Percentiles rank a stretch among this genome's conserved stretches.
These are phyloP conservation scores for Brienomyrus brachyistius DNA, from an alignment of 2,113 vertebrate species.

Conservation along the genomic window DNA sequence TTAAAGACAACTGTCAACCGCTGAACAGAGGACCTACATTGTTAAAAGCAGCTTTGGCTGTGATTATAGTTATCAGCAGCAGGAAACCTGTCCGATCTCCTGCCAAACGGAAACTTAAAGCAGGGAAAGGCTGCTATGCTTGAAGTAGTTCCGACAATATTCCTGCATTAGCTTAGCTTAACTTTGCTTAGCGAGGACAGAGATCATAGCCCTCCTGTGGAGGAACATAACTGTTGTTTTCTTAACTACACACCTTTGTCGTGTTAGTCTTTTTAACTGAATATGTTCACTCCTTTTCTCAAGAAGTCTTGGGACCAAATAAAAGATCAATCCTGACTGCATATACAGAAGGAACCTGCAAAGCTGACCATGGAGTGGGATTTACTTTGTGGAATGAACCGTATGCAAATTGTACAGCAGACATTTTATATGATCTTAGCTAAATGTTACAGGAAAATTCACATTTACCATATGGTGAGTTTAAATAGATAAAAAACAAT, in stretches of 20 bases:
- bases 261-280: background rate
- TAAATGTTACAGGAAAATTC: background rate
- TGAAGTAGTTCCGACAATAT: background rate
- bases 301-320: background rate
- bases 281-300: background rate
- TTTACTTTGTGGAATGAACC: background rate
- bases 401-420: background rate
- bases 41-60: background rate
- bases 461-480: background rate
- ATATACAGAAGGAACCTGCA: background rate
- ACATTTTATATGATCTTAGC: background rate
- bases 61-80: background rate
- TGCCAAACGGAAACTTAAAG: background rate
- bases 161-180: background rate
- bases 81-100: background rate
- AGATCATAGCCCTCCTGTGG: background rate
- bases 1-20: background rate
- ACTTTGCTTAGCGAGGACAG: background rate
- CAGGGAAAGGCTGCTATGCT: background rate
- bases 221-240: background rate
- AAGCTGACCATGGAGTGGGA: background rate
- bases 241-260: background rate
- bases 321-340: background rate
- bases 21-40: background rate
- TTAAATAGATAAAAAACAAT: background rate